These are phyloP conservation scores for Arrhopalites spinosus DNA, from an alignment of 2,888 invertebrate species.

Conservation along the genomic window DNA sequence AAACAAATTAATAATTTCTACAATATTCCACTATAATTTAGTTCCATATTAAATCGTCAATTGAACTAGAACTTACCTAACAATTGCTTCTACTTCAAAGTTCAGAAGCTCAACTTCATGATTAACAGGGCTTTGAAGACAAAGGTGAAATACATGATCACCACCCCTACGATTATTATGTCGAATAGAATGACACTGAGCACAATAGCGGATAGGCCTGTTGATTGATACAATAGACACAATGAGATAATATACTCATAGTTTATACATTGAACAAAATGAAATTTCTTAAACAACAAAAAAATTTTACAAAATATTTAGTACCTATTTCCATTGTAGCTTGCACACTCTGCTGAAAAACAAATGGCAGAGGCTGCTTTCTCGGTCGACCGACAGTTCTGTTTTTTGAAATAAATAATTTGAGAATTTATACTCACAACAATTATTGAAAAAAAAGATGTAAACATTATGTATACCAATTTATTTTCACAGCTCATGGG, in stretches of 20 bases:
- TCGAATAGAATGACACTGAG: conserved; percentile 84
- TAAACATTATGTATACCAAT: no score
- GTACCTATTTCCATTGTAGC: conserved; percentile 83
- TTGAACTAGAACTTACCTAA: conserved; percentile 67
- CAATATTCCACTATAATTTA: not conserved
- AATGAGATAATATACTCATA: no score
- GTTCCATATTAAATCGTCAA: no score
- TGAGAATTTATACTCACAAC: not conserved
- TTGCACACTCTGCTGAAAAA: conserved; percentile 93
- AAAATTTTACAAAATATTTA: no score
- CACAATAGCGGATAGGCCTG: conserved; percentile 89
- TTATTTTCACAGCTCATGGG: conserved; percentile 96
- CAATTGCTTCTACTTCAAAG: conserved; percentile 91
- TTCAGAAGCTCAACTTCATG: conserved; percentile 90
- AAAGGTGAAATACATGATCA: conserved; percentile 88
- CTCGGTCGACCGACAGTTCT: conserved; percentile 90
- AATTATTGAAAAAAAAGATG: no score
- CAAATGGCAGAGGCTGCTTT: conserved; percentile 94
- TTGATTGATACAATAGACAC: no score
- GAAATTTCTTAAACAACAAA: no score
- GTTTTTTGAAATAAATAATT: conserved; percentile 49
- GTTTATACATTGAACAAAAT: no score
- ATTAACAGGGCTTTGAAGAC: conserved; percentile 83
- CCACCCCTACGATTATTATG: conserved; percentile 85
- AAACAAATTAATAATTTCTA: not conserved